These are phyloP conservation scores for Oxystoma pomonae DNA, from an alignment of 2,888 invertebrate species.

Conservation along the genomic window DNA sequence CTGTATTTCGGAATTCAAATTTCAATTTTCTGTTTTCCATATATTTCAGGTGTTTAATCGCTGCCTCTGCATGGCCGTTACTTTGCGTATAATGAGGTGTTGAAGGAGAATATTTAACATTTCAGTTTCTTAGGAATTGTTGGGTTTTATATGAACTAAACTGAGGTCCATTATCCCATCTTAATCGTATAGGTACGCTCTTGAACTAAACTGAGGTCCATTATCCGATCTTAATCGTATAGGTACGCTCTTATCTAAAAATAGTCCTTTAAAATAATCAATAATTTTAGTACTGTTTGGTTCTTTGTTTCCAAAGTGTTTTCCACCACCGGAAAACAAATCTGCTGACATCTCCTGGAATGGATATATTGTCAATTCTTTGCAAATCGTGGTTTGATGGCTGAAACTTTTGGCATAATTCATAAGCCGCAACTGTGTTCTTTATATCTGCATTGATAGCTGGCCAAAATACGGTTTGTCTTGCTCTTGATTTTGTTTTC, in stretches of 20 bases:
- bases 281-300: too few relatives aligned
- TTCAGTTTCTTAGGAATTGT: not conserved
- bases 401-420: too few relatives aligned
- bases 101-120: not conserved
- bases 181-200: not conserved
- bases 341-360: not conserved
- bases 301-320: too few relatives aligned
- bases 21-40: too few relatives aligned
- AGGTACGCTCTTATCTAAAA: too few relatives aligned
- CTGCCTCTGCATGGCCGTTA: too few relatives aligned
- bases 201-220: too few relatives aligned
- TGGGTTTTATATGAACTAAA: not conserved
- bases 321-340: not conserved
- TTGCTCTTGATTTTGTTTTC: not conserved
- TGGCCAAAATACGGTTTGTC: constrained; percentile 2
- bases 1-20: too few relatives aligned
- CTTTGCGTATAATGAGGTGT: not conserved
- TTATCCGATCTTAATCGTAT: too few relatives aligned
- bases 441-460: not conserved
- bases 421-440: not conserved
- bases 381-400: not conserved
- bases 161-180: not conserved
- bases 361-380: not conserved
- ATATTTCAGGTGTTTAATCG: too few relatives aligned
- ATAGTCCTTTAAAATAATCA: too few relatives aligned